Percentiles rank a stretch among this genome's conserved stretches.
These are phyloP conservation scores for Enteromius radiatus DNA, from an alignment of 2,797 vertebrate species.

Conservation along the genomic window DNA sequence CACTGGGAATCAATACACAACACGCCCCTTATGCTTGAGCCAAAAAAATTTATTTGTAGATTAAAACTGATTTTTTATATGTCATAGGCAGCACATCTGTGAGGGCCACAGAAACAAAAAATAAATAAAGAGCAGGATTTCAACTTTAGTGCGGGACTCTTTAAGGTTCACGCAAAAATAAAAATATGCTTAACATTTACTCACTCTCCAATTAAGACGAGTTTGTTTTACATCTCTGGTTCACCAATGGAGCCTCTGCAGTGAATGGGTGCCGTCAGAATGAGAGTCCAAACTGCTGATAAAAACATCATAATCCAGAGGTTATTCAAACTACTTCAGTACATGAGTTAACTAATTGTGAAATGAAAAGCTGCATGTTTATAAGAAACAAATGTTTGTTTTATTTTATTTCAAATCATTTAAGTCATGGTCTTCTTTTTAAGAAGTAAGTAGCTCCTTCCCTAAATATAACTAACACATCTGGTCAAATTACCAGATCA, in stretches of 20 bases:
- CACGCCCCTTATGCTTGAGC: conserved; percentile 55
- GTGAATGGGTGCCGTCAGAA: too few relatives aligned
- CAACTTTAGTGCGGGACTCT: too few relatives aligned
- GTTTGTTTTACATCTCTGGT: too few relatives aligned
- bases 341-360: neutral
- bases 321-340: neutral
- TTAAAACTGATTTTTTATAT: conserved; percentile 69
- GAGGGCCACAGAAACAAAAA: neutral
- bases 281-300: too few relatives aligned
- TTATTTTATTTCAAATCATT: neutral
- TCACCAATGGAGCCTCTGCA: too few relatives aligned
- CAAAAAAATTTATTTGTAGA: conserved; percentile 63
- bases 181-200: too few relatives aligned
- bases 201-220: too few relatives aligned
- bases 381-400: neutral
- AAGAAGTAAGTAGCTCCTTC: neutral
- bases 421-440: neutral
- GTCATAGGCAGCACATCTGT: conserved; percentile 16
- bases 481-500: too few relatives aligned
- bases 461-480: neutral
- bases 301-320: neutral
- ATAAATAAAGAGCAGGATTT: too few relatives aligned
- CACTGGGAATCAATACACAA: conserved; percentile 70
- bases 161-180: too few relatives aligned
- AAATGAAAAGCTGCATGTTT: neutral